Evolutionary conservation across 2,797 vertebrate genomes (phyloP), one percentile per base, ranked within the genome.

Genomic region (Lacerta viridis): DNA sequence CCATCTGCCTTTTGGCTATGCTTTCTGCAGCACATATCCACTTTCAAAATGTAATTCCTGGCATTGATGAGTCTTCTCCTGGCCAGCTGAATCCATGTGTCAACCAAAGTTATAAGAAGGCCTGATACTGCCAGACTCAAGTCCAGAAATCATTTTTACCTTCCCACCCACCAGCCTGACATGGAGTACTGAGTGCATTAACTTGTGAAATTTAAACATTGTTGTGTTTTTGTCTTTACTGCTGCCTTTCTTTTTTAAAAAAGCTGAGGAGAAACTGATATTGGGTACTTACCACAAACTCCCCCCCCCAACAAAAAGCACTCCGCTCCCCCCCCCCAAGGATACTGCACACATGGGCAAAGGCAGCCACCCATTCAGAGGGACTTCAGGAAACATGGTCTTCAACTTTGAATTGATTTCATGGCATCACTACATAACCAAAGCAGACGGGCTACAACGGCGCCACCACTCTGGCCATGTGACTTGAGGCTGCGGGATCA

Each of bases 1-100:
- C 77, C 77, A 87, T 87, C 66, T 80, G 66, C 77, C 85, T 87
- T n/a, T 87, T 71, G 77, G 66, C 77, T 71, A 87, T 50, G 36
- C 50, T 71, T 87, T 80, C 46, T 27, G 5, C 41, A 59, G 13
- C 11, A 5, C 43, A 87, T 71, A 71, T 87, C 66, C 66, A 41
- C 15, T 39, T 80, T 55, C 85, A 72, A 33, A 87, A 72, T 80
- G 77, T 80, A 80, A 71, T 71, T 80, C 43, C 75, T 79, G 85
- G 76, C 85, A 86, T 55, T 27, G 33, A 55, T 15, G 18, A 78
- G 5, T n/a, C 72, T 85, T 18, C 13, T 10, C 29, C 18, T n/a
- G 4, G 74, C 74, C 74, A 85, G 50, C 33, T 87, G 77, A 80
- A 71, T 18, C 77, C 80, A 55, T 2, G 10, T 72, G 85, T 23